Base-by-base conservation (phyloP, 1,140 invertebrate species). In the Asobara japonica region DNA sequence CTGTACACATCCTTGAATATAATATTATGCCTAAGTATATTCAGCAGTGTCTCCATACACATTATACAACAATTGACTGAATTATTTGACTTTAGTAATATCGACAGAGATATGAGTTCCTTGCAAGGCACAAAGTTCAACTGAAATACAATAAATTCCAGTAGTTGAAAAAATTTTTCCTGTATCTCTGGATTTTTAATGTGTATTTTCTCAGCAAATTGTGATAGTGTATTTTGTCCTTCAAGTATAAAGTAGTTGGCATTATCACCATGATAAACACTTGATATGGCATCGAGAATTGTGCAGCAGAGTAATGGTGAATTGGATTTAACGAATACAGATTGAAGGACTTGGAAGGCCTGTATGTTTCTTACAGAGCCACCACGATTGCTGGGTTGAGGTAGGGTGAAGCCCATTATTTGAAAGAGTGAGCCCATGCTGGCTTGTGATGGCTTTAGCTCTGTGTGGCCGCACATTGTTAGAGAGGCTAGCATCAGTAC, bases 171-270 rank as follows among this genome's bases (percentile, higher is more conserved):
- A 82, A 98, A 96, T 85, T 99, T 99, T 79, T 94, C 92, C 89
- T 98, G 97, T 77, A 99, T 96, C 84, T 97, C 94, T 0, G 90
- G 87, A 71, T 94, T 93, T 87, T 99, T 99, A 2, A 92, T 85
- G 78, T 98, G 92, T 76, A 99, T 97, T 82, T 95, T 95, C 82
- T 99, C 98, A 1, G 96, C 96, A 87, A 99, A 98, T 84, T 97
- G 95, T 77, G 95, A 96, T 7, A 99, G 88, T 3, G 97, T 98
- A 82, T 97, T 96, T 85, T 98, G 96, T 77, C 95, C 94, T 86
- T 99, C 98, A 0, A 99, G 89, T 79, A 99, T 98, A 84, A 99
- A 99, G 87, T 99, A 99, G 88, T 99, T 99, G 16, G 97, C 96
- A 84, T 96, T 95, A 85, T 99, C 98, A 20, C 97, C 96, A 85